Base-by-base conservation (phyloP, 2,113 vertebrate species). In the Lucifuga dentata region DNA sequence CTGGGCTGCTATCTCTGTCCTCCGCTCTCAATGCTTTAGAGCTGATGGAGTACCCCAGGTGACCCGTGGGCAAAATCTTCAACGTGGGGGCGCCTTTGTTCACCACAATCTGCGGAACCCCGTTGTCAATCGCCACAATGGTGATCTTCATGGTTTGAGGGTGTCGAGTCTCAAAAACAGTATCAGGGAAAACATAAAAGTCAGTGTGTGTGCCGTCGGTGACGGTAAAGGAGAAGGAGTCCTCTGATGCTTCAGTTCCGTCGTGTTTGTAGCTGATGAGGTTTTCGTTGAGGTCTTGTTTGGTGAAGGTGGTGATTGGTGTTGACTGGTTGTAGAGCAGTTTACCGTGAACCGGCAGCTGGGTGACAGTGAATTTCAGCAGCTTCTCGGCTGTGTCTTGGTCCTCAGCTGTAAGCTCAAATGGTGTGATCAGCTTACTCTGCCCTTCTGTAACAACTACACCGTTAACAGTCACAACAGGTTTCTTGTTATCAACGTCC, bases 401-500 rank as follows among this genome's bases (percentile, higher is more conserved):
- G 85, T 99, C 97, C 80, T 99, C 96, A 5, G 93, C 94, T 0
- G 94, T 95, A 75, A 99, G 91, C 78, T 98, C 97, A 78, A 99
- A 98, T 0, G 97, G 97, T 1, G 97, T 97, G 68, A 99, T 97
- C 33, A 98, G 82, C 79, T 96, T 99, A 49, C 72, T 91, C 24
- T 96, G 94, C n/a, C 93, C 93, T 66, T 99, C 96, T 4, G 87
- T 94, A 61, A 97, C 93, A 1, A 92, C 50, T 20, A 99, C 84
- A 9, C 80, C 84, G 46, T 97, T 95, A 19, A 97, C 80, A 7
- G 94, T 97, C 33, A 99, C 80, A 0, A 99, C 93, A 0, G 97
- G 96, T 61, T 98, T 98, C 85, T 98, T 99, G 72, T 98, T 99
- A 88, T 98, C 97, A 15, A 98, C 95, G 2, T 97, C 97, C 11